Percentiles rank a stretch among this genome's conserved stretches.
These are phyloP conservation scores for Macrosoma leucophasiata DNA, from an alignment of 2,888 invertebrate genomes.

Conservation along the genomic window DNA sequence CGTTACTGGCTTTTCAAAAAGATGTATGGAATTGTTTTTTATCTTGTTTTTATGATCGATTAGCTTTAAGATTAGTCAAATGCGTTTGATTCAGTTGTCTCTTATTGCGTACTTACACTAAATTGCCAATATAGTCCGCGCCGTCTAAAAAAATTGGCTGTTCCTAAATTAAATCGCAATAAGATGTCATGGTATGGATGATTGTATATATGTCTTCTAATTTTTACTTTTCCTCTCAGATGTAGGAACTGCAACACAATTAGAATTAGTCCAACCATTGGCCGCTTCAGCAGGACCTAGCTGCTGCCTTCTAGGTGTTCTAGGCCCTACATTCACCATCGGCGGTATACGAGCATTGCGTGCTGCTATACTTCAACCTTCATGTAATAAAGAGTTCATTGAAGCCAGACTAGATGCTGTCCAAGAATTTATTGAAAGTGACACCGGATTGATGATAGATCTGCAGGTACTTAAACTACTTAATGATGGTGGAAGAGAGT, in stretches of 20 bases:
- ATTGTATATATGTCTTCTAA: too few relatives aligned
- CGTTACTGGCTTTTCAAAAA: too few relatives aligned
- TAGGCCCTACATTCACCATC: slow-evolving; percentile 59
- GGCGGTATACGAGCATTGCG: slow-evolving; percentile 87
- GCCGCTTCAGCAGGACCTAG: slow-evolving; percentile 59
- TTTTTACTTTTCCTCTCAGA: slow-evolving; percentile 76
- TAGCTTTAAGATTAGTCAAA: too few relatives aligned
- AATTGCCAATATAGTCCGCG: too few relatives aligned
- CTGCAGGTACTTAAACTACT: slow-evolving; percentile 70
- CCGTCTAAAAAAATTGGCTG: too few relatives aligned
- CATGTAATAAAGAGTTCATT: slow-evolving; percentile 80
- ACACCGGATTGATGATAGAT: slow-evolving; percentile 76
- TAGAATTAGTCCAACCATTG: slow-evolving; percentile 81
- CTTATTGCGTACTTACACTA: too few relatives aligned
- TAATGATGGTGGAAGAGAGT: background rate
- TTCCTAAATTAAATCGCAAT: too few relatives aligned
- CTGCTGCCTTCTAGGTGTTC: slow-evolving; percentile 60
- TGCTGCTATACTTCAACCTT: slow-evolving; percentile 87
- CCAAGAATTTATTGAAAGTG: slow-evolving; percentile 82
- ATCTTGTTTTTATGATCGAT: too few relatives aligned
- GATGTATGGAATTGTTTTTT: too few relatives aligned
- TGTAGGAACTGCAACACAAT: slow-evolving; percentile 84
- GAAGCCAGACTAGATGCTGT: slow-evolving; percentile 83
- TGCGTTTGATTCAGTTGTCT: too few relatives aligned
- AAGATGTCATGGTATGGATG: too few relatives aligned